These are phyloP conservation scores for Candidula unifasciata DNA, from an alignment of 2,888 invertebrate genomes.

Conservation along the genomic window DNA sequence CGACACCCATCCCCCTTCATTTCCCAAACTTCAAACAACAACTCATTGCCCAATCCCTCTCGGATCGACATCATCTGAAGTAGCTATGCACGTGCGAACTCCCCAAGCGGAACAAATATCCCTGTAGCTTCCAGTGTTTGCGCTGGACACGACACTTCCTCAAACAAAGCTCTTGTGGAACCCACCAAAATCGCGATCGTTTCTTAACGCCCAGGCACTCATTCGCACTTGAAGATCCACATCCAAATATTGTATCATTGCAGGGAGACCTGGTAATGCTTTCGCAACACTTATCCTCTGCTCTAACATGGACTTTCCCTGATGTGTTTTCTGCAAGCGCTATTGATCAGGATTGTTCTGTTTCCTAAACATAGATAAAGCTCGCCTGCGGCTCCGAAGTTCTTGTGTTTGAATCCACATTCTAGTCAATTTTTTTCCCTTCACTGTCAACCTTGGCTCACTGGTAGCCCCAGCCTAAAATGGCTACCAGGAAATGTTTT, in stretches of 20 bases:
- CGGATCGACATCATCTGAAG: background rate
- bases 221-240: background rate
- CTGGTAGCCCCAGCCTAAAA: no score
- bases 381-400: no score
- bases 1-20: background rate
- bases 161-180: background rate
- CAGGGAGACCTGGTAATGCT: background rate
- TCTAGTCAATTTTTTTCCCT: no score
- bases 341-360: no score
- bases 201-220: background rate
- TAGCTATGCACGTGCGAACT: slow-evolving; percentile 1
- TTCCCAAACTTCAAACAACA: background rate
- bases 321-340: no score
- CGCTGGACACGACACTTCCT: background rate
- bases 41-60: background rate
- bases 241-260: background rate
- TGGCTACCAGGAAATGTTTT: no score
- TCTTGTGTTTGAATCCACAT: no score
- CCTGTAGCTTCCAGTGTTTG: background rate
- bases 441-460: no score
- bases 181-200: background rate
- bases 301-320: no score
- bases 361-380: no score
- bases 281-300: background rate
- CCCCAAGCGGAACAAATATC: slow-evolving; percentile 7